Percentiles rank a stretch among this genome's conserved stretches.
Conservation (phyloP, 2,888 invertebrate species). For the Corbicula japonica region DNA sequence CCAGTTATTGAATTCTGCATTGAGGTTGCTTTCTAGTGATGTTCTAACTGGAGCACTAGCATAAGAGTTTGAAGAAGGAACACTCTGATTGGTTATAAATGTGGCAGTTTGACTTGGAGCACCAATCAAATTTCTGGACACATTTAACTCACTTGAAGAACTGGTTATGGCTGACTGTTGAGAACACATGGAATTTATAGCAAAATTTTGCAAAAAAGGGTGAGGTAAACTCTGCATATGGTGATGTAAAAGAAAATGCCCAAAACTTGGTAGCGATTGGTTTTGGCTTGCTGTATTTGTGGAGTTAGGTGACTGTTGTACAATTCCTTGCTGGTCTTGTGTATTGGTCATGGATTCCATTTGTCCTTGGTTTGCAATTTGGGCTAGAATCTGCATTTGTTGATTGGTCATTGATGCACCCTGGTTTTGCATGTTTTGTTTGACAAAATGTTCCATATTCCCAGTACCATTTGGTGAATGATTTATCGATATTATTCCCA, state of each 20-base stretch:
- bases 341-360: conserved; percentile 20
- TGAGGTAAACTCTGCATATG: conserved; percentile 73
- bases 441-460: conserved; percentile 25
- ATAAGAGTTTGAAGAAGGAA: conserved; percentile 13
- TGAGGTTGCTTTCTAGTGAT: conserved; percentile 31
- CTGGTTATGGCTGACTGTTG: conserved; percentile 43
- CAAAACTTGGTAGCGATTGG: conserved; percentile 77
- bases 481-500: conserved; percentile 47
- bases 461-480: conserved; percentile 37
- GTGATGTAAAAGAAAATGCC: conserved; percentile 75
- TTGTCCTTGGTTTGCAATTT: conserved; percentile 57
- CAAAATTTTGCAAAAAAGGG: conserved; percentile 56
- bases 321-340: conserved; percentile 43
- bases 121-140: conserved; percentile 46
- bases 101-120: conserved; percentile 33
- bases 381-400: conserved; percentile 63
- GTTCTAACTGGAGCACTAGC: conserved; percentile 1
- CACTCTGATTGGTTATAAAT: conserved; percentile 15
- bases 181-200: conserved; percentile 27
- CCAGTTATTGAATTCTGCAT: conserved; percentile 54
- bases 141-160: conserved; percentile 44
- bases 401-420: conserved; percentile 46
- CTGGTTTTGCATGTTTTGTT: conserved; percentile 33
- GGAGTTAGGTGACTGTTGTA: conserved; percentile 34
- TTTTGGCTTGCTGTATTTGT: conserved; percentile 47